Evolutionary conservation across 2,113 vertebrate genomes (phyloP).

Genomic region (Anthoscopus minutus): DNA sequence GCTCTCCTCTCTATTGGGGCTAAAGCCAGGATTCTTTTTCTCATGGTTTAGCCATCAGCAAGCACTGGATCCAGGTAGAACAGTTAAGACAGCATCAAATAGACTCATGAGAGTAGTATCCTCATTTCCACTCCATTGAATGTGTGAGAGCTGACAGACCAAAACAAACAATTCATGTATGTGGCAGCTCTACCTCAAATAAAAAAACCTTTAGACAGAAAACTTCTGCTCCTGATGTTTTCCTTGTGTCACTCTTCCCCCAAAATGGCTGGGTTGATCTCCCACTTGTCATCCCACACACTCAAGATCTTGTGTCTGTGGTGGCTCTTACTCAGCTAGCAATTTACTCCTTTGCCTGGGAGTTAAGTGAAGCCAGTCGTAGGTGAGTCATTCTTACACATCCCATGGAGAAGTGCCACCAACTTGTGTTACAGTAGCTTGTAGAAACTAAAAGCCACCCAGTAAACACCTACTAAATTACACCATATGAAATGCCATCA

Average conservation of each 20-base stretch:
- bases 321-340: constrained; percentile 14
- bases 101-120: not conserved
- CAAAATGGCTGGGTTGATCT: not conserved
- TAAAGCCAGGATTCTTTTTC: not conserved
- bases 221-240: not conserved
- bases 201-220: not conserved
- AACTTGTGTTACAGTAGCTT: not conserved
- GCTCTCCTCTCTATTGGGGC: not conserved
- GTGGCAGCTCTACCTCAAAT: not conserved
- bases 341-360: not conserved
- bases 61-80: not conserved
- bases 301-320: not conserved
- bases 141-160: not conserved
- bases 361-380: not conserved
- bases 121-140: not conserved
- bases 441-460: not conserved
- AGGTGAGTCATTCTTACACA: constrained; percentile 1
- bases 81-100: not conserved
- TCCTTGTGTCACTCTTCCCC: not conserved
- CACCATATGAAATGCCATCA: not conserved
- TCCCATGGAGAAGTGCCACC: not conserved
- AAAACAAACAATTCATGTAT: not conserved
- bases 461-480: constrained; percentile 7
- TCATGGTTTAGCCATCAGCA: not conserved
- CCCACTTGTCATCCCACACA: not conserved